Conservation (phyloP, 2,888 invertebrate genomes). For the Aethes cnicana region DNA sequence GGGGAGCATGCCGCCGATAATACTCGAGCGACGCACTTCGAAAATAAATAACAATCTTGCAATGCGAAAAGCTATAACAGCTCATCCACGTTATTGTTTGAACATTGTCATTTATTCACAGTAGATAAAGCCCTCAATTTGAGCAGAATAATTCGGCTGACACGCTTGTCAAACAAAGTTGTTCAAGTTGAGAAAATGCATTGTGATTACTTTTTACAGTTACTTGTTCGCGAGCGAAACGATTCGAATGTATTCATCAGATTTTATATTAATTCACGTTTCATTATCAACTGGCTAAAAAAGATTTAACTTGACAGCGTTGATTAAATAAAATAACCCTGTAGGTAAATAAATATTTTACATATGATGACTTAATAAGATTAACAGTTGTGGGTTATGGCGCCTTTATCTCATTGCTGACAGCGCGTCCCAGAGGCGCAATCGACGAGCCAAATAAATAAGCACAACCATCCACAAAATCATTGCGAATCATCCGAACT, state of each 20-base stretch:
- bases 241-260: slow-evolving; percentile 9
- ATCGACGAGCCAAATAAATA: slow-evolving; percentile 59
- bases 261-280: slow-evolving; percentile 15
- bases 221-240: slow-evolving; percentile 7
- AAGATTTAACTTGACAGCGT: no score
- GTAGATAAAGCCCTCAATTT: slow-evolving; percentile 17
- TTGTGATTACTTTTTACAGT: slow-evolving; percentile 14
- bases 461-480: slow-evolving; percentile 56
- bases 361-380: slow-evolving; percentile 5
- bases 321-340: no score
- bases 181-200: slow-evolving; percentile 20
- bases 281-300: no score
- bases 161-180: slow-evolving; percentile 21
- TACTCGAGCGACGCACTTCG: slow-evolving; percentile 6
- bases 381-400: slow-evolving; percentile 17
- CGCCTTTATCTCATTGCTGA: slow-evolving; percentile 7
- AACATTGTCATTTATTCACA: slow-evolving; percentile 17
- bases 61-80: slow-evolving; percentile 12
- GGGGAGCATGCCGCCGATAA: slow-evolving; percentile 13
- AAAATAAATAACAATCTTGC: slow-evolving; percentile 20
- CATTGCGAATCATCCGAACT: slow-evolving; percentile 71
- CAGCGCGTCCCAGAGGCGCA: slow-evolving; percentile 57
- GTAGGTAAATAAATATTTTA: no score
- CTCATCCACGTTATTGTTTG: slow-evolving; percentile 13
- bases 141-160: slow-evolving; percentile 23